Evolutionary conservation across 2,113 vertebrate genomes (phyloP).

Genomic region (Zapornia atra): DNA sequence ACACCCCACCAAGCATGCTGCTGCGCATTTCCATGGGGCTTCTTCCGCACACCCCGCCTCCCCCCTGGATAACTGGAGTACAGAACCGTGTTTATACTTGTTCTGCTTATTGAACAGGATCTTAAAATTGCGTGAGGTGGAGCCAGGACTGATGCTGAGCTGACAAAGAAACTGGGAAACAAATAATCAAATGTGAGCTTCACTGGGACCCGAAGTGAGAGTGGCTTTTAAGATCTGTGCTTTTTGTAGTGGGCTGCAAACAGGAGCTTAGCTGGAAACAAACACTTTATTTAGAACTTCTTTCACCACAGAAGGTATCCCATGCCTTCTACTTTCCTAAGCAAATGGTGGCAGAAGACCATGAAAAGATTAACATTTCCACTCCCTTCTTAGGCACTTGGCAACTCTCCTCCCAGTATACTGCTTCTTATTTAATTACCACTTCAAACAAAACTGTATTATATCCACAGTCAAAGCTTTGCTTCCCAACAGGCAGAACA

Average conservation of each 20-base stretch:
- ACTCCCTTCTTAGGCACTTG: background rate
- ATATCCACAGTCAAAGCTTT: background rate
- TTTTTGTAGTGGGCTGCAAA: background rate
- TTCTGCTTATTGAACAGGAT: conserved; percentile 40
- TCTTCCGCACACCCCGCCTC: background rate
- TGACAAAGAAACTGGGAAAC: conserved; percentile 9
- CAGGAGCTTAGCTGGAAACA: background rate
- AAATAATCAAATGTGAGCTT: background rate
- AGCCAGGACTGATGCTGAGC: background rate
- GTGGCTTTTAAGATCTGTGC: background rate
- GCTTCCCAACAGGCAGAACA: background rate
- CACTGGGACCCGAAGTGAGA: background rate
- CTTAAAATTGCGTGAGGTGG: conserved; percentile 17
- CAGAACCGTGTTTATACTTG: conserved; percentile 18
- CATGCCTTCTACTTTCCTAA: background rate
- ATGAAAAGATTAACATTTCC: background rate
- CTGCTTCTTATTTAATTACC: conserved; percentile 27
- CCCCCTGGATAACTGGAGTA: background rate
- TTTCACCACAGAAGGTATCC: background rate
- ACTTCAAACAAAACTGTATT: conserved; percentile 10
- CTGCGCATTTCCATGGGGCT: background rate
- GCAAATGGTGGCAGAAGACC: background rate
- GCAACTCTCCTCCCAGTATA: background rate
- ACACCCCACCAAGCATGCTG: background rate
- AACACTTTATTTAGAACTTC: background rate